Percentiles rank a stretch among this genome's conserved stretches.
phyloP scores from a whole-genome alignment of 2,113 vertebrate species.

The Engystomops pustulosus region DNA sequence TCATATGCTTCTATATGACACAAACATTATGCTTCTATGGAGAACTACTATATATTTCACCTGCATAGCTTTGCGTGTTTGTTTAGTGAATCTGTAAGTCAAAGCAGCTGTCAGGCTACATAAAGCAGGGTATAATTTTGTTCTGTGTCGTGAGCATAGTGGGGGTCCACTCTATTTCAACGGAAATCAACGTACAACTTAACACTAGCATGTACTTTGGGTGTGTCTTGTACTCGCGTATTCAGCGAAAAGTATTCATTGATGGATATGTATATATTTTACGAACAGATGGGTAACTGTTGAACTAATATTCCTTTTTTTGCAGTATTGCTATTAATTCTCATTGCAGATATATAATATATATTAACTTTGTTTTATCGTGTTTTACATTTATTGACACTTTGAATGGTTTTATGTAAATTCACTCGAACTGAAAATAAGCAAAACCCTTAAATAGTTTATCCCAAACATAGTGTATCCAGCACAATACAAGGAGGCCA shows the following conservation, averaged over 20 bases:
- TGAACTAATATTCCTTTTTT: not conserved
- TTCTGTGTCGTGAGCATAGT: slow-evolving; percentile 22
- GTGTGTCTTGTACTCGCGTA: not conserved
- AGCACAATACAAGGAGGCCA: too few species aligned
- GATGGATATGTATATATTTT: not conserved
- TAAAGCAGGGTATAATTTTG: slow-evolving; percentile 40
- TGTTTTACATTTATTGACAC: too few species aligned
- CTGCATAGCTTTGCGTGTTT: slow-evolving; percentile 28
- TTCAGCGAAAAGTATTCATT: not conserved
- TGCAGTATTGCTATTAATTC: too few species aligned
- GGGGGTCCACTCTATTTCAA: slow-evolving; percentile 30
- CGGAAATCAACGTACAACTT: slow-evolving; percentile 24
- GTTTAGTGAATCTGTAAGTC: slow-evolving; percentile 32
- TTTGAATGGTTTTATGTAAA: too few species aligned
- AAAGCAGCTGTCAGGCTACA: slow-evolving; percentile 34
- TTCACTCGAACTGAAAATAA: too few species aligned
- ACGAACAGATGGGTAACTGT: not conserved
- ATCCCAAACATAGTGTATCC: too few species aligned
- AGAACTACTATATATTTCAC: slow-evolving; percentile 29
- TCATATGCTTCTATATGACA: slow-evolving; percentile 23
- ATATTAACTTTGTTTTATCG: too few species aligned
- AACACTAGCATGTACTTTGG: slow-evolving; percentile 33
- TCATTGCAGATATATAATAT: too few species aligned
- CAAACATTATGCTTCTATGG: slow-evolving; percentile 42
- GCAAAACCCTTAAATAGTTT: too few species aligned